Percentiles rank a stretch among this genome's conserved stretches.
phyloP scores from a whole-genome alignment of 2,113 vertebrate genomes.

The Okapia johnstoni region DNA sequence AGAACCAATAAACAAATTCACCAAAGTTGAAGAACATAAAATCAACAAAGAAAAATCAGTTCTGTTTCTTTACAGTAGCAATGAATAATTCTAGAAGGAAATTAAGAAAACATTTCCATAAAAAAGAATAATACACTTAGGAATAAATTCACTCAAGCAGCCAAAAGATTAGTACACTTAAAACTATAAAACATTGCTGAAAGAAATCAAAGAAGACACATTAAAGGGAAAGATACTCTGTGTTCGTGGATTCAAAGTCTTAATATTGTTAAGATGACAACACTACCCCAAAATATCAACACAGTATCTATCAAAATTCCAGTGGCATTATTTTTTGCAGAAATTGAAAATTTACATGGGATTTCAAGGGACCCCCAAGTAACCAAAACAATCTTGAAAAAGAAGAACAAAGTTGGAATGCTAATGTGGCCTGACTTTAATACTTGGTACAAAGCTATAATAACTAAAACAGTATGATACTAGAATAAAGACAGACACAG shows the following conservation, averaged over 20 bases:
- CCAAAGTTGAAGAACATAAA: background rate
- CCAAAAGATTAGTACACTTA: background rate
- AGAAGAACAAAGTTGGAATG: background rate
- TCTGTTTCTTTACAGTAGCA: background rate
- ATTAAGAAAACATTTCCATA: background rate
- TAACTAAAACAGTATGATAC: background rate
- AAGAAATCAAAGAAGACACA: background rate
- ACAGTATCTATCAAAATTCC: background rate
- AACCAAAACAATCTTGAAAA: background rate
- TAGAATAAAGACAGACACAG: background rate
- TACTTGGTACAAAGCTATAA: background rate
- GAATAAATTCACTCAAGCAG: background rate
- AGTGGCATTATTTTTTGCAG: background rate
- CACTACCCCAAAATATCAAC: background rate
- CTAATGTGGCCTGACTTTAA: background rate
- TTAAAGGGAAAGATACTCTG: background rate
- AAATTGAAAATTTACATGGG: background rate
- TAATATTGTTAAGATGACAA: background rate
- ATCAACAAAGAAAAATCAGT: background rate
- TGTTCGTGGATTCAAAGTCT: background rate
- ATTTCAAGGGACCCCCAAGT: background rate
- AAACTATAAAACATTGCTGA: background rate
- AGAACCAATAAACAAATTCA: background rate
- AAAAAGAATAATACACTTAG: background rate
- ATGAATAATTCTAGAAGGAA: background rate